phyloP scores from a whole-genome alignment of 2,888 invertebrate species.

The Caenorhabditis sp. region DNA sequence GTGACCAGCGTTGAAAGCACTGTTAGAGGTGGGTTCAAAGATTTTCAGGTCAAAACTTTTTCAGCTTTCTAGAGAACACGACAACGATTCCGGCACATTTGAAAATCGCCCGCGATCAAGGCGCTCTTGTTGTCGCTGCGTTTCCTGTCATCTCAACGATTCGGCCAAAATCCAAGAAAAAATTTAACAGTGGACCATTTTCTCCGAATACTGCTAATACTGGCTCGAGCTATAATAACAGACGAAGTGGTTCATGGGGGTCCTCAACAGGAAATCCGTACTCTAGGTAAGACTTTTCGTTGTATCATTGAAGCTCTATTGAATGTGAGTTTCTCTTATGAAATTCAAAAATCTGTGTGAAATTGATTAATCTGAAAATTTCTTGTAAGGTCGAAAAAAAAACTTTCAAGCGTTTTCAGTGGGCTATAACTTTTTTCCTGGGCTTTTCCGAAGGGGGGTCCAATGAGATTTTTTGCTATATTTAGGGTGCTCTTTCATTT shows the following conservation, averaged over 20 bases:
- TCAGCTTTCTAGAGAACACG: neutral
- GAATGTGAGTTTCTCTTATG: neutral
- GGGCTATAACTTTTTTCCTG: too few species aligned
- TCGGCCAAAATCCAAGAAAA: conserved; percentile 28
- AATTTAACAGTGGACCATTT: conserved; percentile 14
- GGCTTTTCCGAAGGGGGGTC: too few species aligned
- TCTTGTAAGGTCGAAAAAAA: too few species aligned
- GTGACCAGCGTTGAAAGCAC: neutral
- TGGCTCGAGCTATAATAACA: conserved; percentile 26
- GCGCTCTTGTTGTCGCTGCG: conserved; percentile 31
- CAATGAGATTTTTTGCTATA: too few species aligned
- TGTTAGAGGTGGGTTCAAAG: neutral
- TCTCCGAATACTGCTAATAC: conserved; percentile 20
- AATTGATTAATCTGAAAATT: too few species aligned
- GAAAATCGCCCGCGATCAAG: conserved; percentile 34
- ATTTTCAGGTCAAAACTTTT: neutral
- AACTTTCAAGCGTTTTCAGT: too few species aligned
- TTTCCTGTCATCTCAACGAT: conserved; percentile 37
- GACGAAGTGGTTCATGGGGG: conserved; percentile 7
- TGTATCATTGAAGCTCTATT: neutral
- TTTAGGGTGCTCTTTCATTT: too few species aligned
- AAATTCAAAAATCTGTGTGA: neutral
- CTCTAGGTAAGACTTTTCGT: conserved; percentile 14
- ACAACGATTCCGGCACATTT: conserved; percentile 4
- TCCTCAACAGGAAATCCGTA: conserved; percentile 32